Evolutionary conservation across 2,888 invertebrate genomes (phyloP).

Genomic region (Amphipyra berbera): DNA sequence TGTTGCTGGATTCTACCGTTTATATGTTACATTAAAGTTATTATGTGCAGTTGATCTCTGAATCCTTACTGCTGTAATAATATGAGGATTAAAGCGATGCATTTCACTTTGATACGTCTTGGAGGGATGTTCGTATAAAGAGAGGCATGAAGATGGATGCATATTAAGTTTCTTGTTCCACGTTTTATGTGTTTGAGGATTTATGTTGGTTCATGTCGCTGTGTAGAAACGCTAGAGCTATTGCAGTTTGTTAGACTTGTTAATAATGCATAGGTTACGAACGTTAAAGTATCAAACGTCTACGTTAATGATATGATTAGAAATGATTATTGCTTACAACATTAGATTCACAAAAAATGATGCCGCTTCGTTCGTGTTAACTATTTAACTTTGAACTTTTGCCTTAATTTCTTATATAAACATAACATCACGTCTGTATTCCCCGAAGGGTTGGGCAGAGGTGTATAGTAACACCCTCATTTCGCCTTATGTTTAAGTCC

Average conservation of each 20-base stretch:
- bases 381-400: no score
- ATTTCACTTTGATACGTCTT: conserved; percentile 27
- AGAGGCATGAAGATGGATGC: conserved; percentile 8
- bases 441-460: no score
- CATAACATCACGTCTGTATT: no score
- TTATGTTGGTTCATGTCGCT: conserved; percentile 14
- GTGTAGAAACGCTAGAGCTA: not conserved
- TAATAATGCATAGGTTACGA: not conserved
- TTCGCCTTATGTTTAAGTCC: no score
- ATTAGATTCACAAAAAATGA: no score
- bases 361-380: no score
- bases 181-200: conserved; percentile 18
- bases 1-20: conserved; percentile 32
- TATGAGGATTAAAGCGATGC: conserved; percentile 27
- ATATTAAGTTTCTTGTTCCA: conserved; percentile 27
- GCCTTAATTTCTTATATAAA: no score
- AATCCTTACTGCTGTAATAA: conserved; percentile 32
- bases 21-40: conserved; percentile 48
- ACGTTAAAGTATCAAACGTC: no score
- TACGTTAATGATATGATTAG: no score
- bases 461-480: no score
- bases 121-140: not conserved
- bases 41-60: conserved; percentile 44
- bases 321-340: no score
- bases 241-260: not conserved